Evolutionary conservation across 2,888 invertebrate genomes (phyloP), one percentile per base, ranked within the genome.

Genomic region (Polylopha cassiicola): DNA sequence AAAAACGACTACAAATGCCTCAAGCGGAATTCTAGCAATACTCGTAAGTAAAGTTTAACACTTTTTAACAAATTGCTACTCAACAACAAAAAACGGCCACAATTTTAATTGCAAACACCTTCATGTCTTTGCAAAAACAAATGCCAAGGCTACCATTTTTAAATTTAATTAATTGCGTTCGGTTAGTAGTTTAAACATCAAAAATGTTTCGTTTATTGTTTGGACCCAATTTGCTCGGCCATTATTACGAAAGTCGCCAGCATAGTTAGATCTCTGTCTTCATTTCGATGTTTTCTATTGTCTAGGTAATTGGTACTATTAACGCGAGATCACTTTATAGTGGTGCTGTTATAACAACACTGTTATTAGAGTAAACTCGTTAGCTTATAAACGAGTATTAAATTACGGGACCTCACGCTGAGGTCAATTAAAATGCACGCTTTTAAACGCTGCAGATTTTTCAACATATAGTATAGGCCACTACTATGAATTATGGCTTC

Each of bases 351-450:
- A 51, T 38, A 51, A 46, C 47, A 39, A 50, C 47, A 43, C 49
- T 56, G 51, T 65, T 56, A 69, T 70, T 67, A 72, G 51, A 59
- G 41, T 50, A 53, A 46, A 53, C 55, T 61, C 48, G 62, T 67
- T 65, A 61, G 51, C 55, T 56, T 51, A 58, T 58, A 62, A 70
- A 66, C 58, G 55, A 65, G 64, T 53, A 64, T 65, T 58, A 65
- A 65, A 72, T 65, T 58, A 65, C 57, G 34, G 44, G 70, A 74
- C 65, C 67, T 57, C 74, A 74, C 62, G 68, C 64, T 66, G 67
- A 37, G 62, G 50, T 58, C 65, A 61, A 73, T 76, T 71, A 69
- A 65, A 67, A 63, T 62, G 50, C 58, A 57, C 37, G 55, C 51
- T 60, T 73, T 74, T 75, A 53, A 50, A 52, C 48, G 46, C 47